phyloP scores from a whole-genome alignment of 2,888 invertebrate species.

The Aleiodes alternator region DNA sequence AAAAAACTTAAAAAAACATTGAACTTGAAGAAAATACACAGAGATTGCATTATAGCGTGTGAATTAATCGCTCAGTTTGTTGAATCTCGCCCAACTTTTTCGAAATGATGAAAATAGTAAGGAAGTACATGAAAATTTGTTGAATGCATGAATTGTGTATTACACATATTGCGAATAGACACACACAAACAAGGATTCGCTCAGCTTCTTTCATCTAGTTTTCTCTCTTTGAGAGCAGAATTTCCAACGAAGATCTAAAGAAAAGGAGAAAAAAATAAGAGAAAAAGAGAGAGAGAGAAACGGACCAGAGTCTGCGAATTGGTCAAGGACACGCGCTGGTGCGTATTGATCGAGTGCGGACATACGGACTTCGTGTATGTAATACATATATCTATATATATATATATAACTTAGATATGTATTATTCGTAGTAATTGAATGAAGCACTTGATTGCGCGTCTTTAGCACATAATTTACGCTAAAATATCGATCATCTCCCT shows the following conservation, averaged over 20 bases:
- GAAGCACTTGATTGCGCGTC: slow-evolving; percentile 3
- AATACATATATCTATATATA: neutral
- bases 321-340: slow-evolving; percentile 71
- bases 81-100: slow-evolving; percentile 5
- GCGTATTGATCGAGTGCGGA: slow-evolving; percentile 71
- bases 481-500: no score
- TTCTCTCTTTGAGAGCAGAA: slow-evolving; percentile 2
- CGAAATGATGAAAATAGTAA: neutral
- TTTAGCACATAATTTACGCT: neutral
- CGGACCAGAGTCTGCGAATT: slow-evolving; percentile 66
- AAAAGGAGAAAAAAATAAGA: slow-evolving; percentile 10
- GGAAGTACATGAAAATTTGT: neutral
- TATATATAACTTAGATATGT: neutral
- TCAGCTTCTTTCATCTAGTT: neutral
- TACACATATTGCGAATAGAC: slow-evolving; percentile 18
- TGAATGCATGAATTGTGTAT: neutral
- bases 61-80: slow-evolving; percentile 14
- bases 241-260: neutral
- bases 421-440: slow-evolving; percentile 7
- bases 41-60: neutral
- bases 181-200: neutral
- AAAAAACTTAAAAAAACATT: neutral
- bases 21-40: neutral
- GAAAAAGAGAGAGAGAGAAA: neutral
- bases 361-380: slow-evolving; percentile 40